Base-by-base conservation (phyloP, 2,888 invertebrate genomes). In the Drosophila dives region DNA sequence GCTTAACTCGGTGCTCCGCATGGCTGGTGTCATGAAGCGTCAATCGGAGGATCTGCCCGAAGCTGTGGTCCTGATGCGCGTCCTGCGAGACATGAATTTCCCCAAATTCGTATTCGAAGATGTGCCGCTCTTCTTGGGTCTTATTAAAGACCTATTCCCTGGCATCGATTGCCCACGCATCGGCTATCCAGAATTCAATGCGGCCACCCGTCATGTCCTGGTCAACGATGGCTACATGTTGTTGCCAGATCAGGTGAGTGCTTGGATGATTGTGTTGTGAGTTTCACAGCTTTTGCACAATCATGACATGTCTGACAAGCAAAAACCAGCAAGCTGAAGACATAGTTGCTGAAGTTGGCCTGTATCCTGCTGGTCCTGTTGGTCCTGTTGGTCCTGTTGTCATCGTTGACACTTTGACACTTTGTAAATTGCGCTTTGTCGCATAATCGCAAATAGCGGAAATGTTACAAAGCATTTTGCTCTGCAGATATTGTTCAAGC, bases 71-170 rank as follows among this genome's bases (percentile, higher is more conserved):
- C 94, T 98, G 26, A 98, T 98, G 98, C 94, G 98, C 86, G 98
- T 98, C 2, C 94, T 98, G 42, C 94, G 97, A 83, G 98, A 98
- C 90, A 98, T 98, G 97, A 98, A 98, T 93, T 94, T 97, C 83
- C 98, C 98, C 0, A 98, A 98, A 93, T 98, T 98, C 92, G 96
- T 98, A 29, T 97, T 95, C 90, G 98, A 98, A 90, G 98, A 98
- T 92, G 97, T 98, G 1, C 97, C 97, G 0, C 93, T 98, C 11
- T 98, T 98, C 93, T 92, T 98, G 81, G 98, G 98, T 1, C 94
- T 98, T 60, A 97, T 93, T 73, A 95, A 96, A 86, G 98, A 98
- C 92, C 93, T 98, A 72, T 98, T 98, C 93, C 98, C 98, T 0
- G 97, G 97, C 0, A 94, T 98, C 88, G 97, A 98, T 89, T 98